Base-by-base conservation (phyloP, 1,140 invertebrate species). In the Cydia pomonella region DNA sequence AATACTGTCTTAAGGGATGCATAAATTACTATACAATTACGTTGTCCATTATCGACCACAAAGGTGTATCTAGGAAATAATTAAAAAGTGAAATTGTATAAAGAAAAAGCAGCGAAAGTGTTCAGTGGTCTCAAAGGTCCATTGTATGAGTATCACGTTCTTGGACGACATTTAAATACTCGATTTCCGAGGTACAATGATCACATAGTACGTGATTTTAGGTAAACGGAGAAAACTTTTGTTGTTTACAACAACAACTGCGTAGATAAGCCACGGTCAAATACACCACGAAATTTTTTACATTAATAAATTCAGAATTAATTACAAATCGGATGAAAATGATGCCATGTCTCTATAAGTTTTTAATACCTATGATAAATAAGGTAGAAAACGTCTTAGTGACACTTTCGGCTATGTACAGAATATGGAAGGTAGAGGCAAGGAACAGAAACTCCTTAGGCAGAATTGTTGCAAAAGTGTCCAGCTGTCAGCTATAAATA, bases 51-150 rank as follows among this genome's bases (percentile, higher is more conserved):
- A 76, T 79, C 63, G 64, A 77, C 80, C 80, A 75, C 79, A 75
- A 62, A 63, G 79, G 80, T 59, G 9, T 75, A 64, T 33, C 66
- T 63, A 79, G 80, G 79, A 81, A 82, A 81, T 62, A 73, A 81
- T 88, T 75, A 74, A 90, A 90, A 91, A 92, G 89, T 92, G 90
- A 92, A 91, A 92, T 87, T 77, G 79, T 79, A 79, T 84, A 87
- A 82, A 87, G 84, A 87, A 92, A 92, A 85, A 87, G 83, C 78
- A 89, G 88, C 84, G 90, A 92, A 92, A 92, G 90, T 92, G 80
- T 50, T 83, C 71, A 82, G 76, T 79, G 80, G 87, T 83, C 81
- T 84, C 85, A 82, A 69, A 81, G 74, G 83, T 80, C 78, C 74
- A 88, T 89, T 90, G 81, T 86, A 91, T 89, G 87, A 79, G 74